These are phyloP conservation scores for Neofelis nebulosa DNA, from an alignment of 2,113 vertebrate genomes.

Conservation along the genomic window DNA sequence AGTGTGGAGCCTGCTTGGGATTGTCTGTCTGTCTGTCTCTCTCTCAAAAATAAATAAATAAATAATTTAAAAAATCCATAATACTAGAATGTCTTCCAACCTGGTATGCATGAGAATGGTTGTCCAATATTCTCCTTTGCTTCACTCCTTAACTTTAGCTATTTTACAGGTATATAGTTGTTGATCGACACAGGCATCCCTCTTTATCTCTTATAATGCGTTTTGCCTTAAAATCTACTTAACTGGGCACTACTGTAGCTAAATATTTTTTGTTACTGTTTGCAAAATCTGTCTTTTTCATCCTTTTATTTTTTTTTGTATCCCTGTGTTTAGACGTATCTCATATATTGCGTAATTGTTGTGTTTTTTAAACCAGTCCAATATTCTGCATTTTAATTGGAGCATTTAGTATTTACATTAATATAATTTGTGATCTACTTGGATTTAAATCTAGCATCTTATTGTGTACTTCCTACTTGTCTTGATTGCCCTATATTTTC, in stretches of 20 bases:
- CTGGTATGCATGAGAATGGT: background rate
- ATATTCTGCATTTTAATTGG: background rate
- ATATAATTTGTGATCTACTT: background rate
- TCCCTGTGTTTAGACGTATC: background rate
- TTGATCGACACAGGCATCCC: background rate
- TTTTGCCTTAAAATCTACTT: conserved; percentile 9
- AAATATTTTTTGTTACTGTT: background rate
- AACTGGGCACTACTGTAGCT: background rate
- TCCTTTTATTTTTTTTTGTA: background rate
- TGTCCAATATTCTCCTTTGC: background rate
- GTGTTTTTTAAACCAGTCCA: background rate
- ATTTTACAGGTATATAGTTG: background rate
- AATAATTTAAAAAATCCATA: background rate
- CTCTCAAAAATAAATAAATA: too few relatives aligned
- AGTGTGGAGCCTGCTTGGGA: too few relatives aligned
- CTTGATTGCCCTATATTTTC: background rate
- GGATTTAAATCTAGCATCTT: conserved; percentile 8
- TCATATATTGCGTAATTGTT: background rate
- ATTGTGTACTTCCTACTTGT: background rate
- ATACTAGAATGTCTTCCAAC: background rate
- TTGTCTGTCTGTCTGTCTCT: too few relatives aligned
- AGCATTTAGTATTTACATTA: background rate
- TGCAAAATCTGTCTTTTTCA: background rate
- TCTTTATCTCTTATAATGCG: background rate
- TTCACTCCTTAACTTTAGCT: background rate